Evolutionary conservation across 2,797 vertebrate genomes (phyloP), one percentile per base, ranked within the genome.

Genomic region (Champsocephalus gunnari): DNA sequence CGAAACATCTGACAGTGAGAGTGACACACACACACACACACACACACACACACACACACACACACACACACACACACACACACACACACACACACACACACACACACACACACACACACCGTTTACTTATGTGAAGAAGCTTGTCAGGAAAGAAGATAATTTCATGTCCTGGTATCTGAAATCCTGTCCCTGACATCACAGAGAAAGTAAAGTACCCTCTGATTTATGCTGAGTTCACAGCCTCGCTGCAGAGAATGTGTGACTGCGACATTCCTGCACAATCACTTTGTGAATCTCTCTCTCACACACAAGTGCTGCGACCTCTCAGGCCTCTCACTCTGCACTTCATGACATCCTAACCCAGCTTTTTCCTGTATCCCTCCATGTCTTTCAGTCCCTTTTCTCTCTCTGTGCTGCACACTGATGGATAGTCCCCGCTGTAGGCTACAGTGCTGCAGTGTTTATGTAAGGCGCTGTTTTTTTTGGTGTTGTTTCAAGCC

Each of bases 401-500:
- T 70, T 70, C 63, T 73, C 6, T 45, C 65, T 38, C 59, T 45
- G 19, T 32, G 12, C 63, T 65, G 51, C 72, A 77, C 71, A 70
- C 72, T 92, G 88, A 92, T 93, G 87, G 82, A 92, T 88, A 76
- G 50, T 13, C 65, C 44, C 24, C 43, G 50, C 80, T 51, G 55
- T 67, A n/a, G 75, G 80, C 73, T 72, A 38, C 63, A 79, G 65
- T 45, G 16, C 73, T 76, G 66, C 78, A 81, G 71, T 92, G 89
- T 92, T 91, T 91, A 56, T 82, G 66, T 83, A 89, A 84, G 76
- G 74, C 76, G 7, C 66, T 80, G 79, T 76, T 93, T 87, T 88
- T 88, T 86, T 83, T 77, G 60, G 63, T 92, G 89, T 92, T 92
- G 73, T 86, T 93, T 91, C 79, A 83, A 87, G 77, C 83, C 84